These are phyloP conservation scores for Seira musarum DNA, from an alignment of 2,888 invertebrate species.

Conservation along the genomic window DNA sequence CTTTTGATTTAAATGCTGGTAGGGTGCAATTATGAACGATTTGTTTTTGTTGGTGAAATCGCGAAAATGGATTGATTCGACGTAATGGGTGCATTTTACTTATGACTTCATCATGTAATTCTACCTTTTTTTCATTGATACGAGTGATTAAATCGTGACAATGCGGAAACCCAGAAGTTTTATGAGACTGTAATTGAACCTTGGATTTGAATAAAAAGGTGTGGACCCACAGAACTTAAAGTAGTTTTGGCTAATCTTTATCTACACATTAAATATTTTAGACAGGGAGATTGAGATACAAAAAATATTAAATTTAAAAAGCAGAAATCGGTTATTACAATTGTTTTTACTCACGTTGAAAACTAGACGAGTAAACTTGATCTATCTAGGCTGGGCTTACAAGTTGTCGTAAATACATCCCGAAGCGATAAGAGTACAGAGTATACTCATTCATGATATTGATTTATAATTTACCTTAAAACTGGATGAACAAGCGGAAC, in stretches of 20 bases:
- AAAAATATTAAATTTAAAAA: neutral
- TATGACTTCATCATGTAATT: neutral
- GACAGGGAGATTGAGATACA: neutral
- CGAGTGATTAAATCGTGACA: neutral
- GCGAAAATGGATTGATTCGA: too few species aligned
- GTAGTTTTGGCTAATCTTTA: neutral
- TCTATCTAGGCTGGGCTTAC: neutral
- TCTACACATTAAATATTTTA: neutral
- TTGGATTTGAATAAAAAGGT: conserved; percentile 40
- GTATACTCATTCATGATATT: too few species aligned
- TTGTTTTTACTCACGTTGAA: conserved; percentile 14
- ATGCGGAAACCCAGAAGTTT: conserved; percentile 51
- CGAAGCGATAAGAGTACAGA: conserved; percentile 20
- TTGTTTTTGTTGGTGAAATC: too few species aligned
- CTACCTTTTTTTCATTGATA: too few species aligned
- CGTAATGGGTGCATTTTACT: neutral
- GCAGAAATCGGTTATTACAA: conserved; percentile 17
- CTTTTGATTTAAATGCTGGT: too few species aligned
- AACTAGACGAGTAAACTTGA: conserved; percentile 23
- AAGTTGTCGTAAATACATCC: conserved; percentile 27
- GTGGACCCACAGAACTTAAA: conserved; percentile 1
- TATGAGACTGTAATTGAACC: conserved; percentile 40
- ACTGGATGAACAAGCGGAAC: too few species aligned
- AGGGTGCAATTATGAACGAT: too few species aligned
- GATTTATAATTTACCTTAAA: too few species aligned